phyloP scores from a whole-genome alignment of 1,140 invertebrate genomes.

The Chironomus striatipennis region DNA sequence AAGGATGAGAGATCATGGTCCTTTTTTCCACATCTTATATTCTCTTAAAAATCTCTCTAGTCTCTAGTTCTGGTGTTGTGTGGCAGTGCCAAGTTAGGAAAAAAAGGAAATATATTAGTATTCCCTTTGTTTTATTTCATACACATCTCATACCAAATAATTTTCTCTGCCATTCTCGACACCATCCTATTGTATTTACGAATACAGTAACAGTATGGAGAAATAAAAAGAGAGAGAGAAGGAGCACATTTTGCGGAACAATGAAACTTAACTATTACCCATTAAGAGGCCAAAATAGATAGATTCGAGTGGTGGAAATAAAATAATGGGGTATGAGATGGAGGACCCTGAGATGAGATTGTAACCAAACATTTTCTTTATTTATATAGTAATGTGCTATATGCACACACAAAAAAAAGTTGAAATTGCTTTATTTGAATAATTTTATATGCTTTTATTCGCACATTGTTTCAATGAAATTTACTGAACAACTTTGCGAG shows the following conservation, averaged over 20 bases:
- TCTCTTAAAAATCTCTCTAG: not conserved
- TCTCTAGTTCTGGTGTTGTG: too few species aligned
- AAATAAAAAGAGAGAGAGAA: not conserved
- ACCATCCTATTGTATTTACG: not conserved
- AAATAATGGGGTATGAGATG: not conserved
- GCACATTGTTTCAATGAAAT: too few species aligned
- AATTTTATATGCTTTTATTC: too few species aligned
- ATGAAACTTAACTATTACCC: conserved; percentile 21
- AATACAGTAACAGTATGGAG: not conserved
- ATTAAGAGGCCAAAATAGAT: not conserved
- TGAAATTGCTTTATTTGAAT: not conserved
- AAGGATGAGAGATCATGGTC: not conserved
- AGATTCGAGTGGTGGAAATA: too few species aligned
- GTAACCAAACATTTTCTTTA: not conserved
- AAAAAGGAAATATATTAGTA: conserved; percentile 21
- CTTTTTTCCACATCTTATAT: not conserved
- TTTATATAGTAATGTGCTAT: not conserved
- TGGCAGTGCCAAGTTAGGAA: not conserved
- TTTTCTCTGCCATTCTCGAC: too few species aligned
- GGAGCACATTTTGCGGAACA: conserved; percentile 10
- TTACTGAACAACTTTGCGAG: too few species aligned
- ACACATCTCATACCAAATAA: not conserved
- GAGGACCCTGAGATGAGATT: not conserved
- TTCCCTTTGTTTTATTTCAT: conserved; percentile 11
- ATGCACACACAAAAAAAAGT: not conserved